Evolutionary conservation across 1,140 invertebrate species (phyloP).

Genomic region (Psix sp.): DNA sequence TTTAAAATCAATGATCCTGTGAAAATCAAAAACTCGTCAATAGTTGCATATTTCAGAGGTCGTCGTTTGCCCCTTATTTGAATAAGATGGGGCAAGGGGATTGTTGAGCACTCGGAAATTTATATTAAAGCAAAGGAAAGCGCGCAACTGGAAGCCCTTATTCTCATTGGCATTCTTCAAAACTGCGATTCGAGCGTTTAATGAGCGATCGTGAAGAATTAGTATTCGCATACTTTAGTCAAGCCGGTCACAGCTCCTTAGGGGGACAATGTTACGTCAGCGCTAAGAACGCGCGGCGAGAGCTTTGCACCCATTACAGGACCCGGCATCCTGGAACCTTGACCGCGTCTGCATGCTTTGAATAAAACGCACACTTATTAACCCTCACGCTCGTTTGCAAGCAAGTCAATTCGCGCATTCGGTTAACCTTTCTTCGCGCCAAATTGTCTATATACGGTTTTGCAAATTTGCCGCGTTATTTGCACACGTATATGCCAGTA

Average conservation of each 20-base stretch:
- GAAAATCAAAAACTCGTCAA: too few species aligned
- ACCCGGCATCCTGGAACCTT: constrained; percentile 51
- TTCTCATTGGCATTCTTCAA: constrained; percentile 34
- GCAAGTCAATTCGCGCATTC: constrained; percentile 43
- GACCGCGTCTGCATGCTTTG: constrained; percentile 49
- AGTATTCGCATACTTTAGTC: constrained; percentile 52
- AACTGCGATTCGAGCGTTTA: constrained; percentile 42
- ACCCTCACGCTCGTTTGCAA: constrained; percentile 24
- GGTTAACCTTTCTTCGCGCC: constrained; percentile 37
- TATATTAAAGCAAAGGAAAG: constrained; percentile 10
- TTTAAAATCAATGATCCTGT: too few species aligned
- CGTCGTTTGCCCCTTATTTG: too few species aligned
- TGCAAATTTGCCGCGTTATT: constrained; percentile 36
- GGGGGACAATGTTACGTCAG: constrained; percentile 43
- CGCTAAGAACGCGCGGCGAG: not conserved
- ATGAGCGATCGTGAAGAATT: constrained; percentile 53
- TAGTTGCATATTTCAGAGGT: too few species aligned
- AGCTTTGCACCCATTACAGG: constrained; percentile 50
- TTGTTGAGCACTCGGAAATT: too few species aligned
- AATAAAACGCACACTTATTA: constrained; percentile 45
- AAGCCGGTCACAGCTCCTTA: constrained; percentile 33
- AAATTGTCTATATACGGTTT: constrained; percentile 38
- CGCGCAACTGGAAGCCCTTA: not conserved
- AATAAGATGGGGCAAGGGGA: not conserved
- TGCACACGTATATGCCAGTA: constrained; percentile 21